Conservation (phyloP, 2,113 vertebrate genomes). For the Lonchura striata region DNA sequence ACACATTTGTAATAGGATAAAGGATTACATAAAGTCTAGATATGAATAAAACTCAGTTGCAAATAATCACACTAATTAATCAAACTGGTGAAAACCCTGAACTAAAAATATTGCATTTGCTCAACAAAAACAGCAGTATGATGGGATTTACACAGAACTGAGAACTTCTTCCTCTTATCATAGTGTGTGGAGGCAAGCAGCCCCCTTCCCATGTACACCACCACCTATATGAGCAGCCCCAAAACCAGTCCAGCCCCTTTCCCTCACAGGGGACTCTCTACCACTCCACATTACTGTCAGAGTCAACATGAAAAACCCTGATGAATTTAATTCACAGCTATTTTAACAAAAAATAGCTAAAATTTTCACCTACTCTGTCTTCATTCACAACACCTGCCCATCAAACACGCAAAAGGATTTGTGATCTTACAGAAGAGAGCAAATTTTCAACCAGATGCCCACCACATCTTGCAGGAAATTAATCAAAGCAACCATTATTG, state of each 20-base stretch:
- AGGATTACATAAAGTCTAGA: background rate
- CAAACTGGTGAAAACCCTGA: background rate
- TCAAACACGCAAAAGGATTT: background rate
- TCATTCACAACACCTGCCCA: background rate
- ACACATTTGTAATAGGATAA: background rate
- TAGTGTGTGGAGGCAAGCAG: background rate
- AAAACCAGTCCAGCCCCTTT: background rate
- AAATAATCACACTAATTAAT: background rate
- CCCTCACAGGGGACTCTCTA: fast-evolving
- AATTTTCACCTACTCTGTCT: background rate
- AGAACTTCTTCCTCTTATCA: background rate
- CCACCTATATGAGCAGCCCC: background rate
- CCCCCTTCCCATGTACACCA: background rate
- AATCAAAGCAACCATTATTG: background rate
- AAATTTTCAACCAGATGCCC: background rate
- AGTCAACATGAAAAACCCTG: background rate
- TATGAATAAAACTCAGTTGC: background rate
- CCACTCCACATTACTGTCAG: background rate
- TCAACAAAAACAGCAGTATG: background rate
- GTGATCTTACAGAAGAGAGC: background rate
- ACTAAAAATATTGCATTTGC: background rate
- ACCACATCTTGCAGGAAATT: background rate
- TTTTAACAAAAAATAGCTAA: background rate
- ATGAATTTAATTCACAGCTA: background rate
- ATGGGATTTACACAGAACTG: background rate